Base-by-base conservation (phyloP, 1,140 invertebrate species). In the Reticulitermes speratus region DNA sequence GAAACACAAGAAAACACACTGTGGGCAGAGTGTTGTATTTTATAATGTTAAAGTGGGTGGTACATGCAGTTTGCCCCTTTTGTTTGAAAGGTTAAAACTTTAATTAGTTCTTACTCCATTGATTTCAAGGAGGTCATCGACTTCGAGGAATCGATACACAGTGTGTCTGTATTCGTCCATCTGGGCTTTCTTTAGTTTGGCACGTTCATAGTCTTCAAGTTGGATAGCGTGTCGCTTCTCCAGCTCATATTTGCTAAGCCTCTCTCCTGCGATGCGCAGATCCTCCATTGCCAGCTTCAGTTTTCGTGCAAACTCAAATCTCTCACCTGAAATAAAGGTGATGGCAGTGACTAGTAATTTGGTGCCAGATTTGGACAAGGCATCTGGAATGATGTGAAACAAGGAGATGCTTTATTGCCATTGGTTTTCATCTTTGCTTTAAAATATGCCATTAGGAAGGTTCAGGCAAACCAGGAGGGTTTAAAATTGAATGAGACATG, bases 221-320 rank as follows among this genome's bases (percentile, higher is more conserved):
- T 96, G 96, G 14, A 98, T 97, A 0, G 97, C 97, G 86, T 97
- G 96, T 52, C 96, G 93, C 89, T 99, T 99, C 88, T 98, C 96
- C 65, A 98, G 92, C 88, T 98, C 95, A 91, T 97, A 97, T 88
- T 98, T 96, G 0, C 97, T 97, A 8, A 99, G 92, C 84, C 96
- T 94, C 91, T 98, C 97, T 0, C 98, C 98, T 1, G 96, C 97
- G 87, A 95, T 95, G 32, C 96, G 93, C 19, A 99, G 89, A 69
- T 96, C 95, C 83, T 95, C 93, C 91, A 98, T 97, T 2, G 97
- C 96, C 21, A 95, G 92, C 90, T 98, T 98, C 7, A 98, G 90
- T 88, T 97, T 97, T 82, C 97, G 95, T 1, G 97, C 97, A 91
- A 97, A 98, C 90, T 98, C 97, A 91, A 97, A 98, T 89, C 96